These are phyloP conservation scores for Urosaurus nigricauda DNA, from an alignment of 2,797 vertebrate genomes.

Conservation along the genomic window DNA sequence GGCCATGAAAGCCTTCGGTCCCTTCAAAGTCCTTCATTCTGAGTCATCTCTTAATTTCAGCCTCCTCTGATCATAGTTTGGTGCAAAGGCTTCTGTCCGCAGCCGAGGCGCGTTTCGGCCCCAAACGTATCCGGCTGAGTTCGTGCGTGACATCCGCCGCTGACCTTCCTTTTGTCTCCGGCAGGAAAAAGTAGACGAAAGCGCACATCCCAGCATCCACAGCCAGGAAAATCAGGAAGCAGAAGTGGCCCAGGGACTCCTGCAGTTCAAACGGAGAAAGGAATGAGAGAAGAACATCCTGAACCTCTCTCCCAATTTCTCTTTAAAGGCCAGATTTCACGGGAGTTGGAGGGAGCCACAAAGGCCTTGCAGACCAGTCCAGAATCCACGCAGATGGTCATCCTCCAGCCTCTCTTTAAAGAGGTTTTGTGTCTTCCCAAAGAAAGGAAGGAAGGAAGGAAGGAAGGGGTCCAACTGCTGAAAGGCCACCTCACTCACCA, in stretches of 20 bases:
- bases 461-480: not conserved
- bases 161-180: slow-evolving; percentile 77
- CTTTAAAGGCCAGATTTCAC: no score
- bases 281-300: not conserved
- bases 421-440: not conserved
- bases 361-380: no score
- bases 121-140: slow-evolving; percentile 49
- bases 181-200: slow-evolving; percentile 70
- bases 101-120: not conserved
- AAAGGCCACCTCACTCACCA: slow-evolving; percentile 75
- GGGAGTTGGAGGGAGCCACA: no score
- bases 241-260: slow-evolving; percentile 82
- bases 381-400: no score
- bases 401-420: no score
- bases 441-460: not conserved
- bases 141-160: slow-evolving; percentile 69
- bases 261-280: slow-evolving; percentile 63
- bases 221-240: slow-evolving; percentile 76
- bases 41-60: no score
- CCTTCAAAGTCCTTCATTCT: no score
- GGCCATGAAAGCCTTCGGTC: no score
- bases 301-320: no score
- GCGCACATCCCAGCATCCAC: slow-evolving; percentile 54
- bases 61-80: slow-evolving; percentile 52
- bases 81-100: slow-evolving; percentile 62